Percentiles rank a stretch among this genome's conserved stretches.
Evolutionary conservation across 2,797 vertebrate genomes (phyloP).

Genomic region (Gymnocypris eckloni): DNA sequence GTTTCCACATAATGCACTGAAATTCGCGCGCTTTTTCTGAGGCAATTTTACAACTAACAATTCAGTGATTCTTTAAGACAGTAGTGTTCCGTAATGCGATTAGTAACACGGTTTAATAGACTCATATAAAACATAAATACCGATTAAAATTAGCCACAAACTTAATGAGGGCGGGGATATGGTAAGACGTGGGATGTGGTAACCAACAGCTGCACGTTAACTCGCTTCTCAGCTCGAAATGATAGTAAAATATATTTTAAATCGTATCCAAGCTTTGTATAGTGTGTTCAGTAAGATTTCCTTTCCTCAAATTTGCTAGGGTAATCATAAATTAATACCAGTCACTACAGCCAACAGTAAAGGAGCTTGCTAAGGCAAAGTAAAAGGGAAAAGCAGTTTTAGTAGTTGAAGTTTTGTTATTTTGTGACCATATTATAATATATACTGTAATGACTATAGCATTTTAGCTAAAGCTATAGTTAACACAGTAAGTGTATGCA

Average conservation of each 20-base stretch:
- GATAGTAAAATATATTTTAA: background rate
- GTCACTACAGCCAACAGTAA: background rate
- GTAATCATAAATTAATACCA: background rate
- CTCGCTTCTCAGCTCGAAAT: background rate
- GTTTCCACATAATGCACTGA: background rate
- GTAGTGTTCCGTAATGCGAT: slow-evolving; percentile 1
- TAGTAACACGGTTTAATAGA: slow-evolving; percentile 20
- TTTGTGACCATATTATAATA: background rate
- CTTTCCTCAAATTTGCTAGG: background rate
- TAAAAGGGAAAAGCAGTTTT: background rate
- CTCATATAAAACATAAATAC: slow-evolving; percentile 48
- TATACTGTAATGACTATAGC: background rate
- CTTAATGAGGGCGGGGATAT: slow-evolving; percentile 67
- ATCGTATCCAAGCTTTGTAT: background rate
- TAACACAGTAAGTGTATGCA: background rate
- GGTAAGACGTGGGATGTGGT: slow-evolving; percentile 76
- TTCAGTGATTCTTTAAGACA: no score
- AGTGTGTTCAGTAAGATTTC: background rate
- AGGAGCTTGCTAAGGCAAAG: background rate
- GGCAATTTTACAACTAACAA: background rate
- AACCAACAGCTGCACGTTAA: slow-evolving; percentile 69
- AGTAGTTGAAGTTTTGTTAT: background rate
- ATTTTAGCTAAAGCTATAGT: background rate
- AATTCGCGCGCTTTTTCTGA: slow-evolving; percentile 31
- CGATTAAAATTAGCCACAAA: slow-evolving; percentile 73